Base-by-base conservation (phyloP, 1,140 invertebrate genomes). In the Steinernema feltiae region DNA sequence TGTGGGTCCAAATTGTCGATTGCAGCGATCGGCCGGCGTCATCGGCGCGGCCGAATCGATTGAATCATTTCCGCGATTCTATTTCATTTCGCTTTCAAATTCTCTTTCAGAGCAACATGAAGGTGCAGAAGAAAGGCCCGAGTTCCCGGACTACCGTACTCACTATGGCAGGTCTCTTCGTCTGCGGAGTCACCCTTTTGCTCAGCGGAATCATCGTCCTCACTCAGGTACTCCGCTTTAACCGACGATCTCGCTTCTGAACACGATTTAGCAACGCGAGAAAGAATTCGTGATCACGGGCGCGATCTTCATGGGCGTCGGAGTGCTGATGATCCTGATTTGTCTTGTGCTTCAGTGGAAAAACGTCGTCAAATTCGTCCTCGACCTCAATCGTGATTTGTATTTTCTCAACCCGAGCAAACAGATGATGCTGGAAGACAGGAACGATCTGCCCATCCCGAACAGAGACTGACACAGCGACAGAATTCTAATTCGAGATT, bases 331-430 rank as follows among this genome's bases (percentile, higher is more conserved):
- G 78, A 29, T 79, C 3, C 27, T 79, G 21, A 70, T 71, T 71
- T 79, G 78, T 48, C 27, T 76, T 30, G 31, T 79, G 29, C 69
- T 79, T 24, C 78, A 79, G 69, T 78, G 78, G 31, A 79, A 79
- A 29, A 79, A 79, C 72, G 24, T 79, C 24, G 76, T 79, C 31
- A 79, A 79, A 74, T 79, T 69, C 30, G 48, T 79, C 29, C 32
- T 79, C 1, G 76, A 79, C 27, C 63, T 79, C 24, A 79, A 79
- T 30, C 24, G 78, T 1, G 78, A 79, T 31, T 32, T 79, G 12
- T 79, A 75, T 71, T 79, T 79, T 53, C 53, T 79, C 2, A 79
- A 75, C 17, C 72, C 78, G n/a, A 32, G 32, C 30, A 74, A 79
- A 41, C 74, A 48, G 71, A 76, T 32, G 31, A 75, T 79, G 41